Evolutionary conservation across 2,888 invertebrate species (phyloP), one percentile per base, ranked within the genome.

Genomic region (Scrobipalpa costella): DNA sequence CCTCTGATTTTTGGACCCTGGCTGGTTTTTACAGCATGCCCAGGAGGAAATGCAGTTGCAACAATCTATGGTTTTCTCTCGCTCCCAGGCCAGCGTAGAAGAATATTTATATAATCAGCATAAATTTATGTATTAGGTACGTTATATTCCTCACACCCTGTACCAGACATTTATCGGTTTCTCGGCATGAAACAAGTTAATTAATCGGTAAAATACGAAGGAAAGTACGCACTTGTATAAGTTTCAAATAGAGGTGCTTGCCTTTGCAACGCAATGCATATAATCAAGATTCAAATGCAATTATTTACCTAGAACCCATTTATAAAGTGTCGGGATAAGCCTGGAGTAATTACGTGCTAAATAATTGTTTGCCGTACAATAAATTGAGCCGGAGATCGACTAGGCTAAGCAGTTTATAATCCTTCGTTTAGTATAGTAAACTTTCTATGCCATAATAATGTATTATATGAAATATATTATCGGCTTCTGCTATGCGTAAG

Each of bases 211-310:
- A 67, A 67, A 73, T 72, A 72, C 71, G 73, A 74, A 76, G 71
- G 79, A 80, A 80, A 80, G 80, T 64, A 44, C 19, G 67, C 63
- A 52, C 58, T 33, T 70, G 69, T 9, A 69, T 75, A 71, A 71
- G 80, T 80, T 80, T 79, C 77, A 76, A 78, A 73, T 72, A 69
- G 74, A 72, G 68, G 68, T 68, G 71, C 71, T n/a, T 50, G 61
- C 49, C 49, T 49, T 34, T 40, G 58, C 58, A 57, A 11, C 49
- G 57, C 70, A 67, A 55, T 68, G 71, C 70, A 72, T 72, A 70
- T 72, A 73, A 75, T 78, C 79, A 73, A 71, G 76, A 77, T 78
- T 74, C 73, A 74, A 73, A 74, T 74, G 73, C 72, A 71, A 67
- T 67, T 70, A 73, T 74, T 75, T 73, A 68, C 70, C 65, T 61